Base-by-base conservation (phyloP, 2,113 vertebrate species). In the Cryptotis parvus region DNA sequence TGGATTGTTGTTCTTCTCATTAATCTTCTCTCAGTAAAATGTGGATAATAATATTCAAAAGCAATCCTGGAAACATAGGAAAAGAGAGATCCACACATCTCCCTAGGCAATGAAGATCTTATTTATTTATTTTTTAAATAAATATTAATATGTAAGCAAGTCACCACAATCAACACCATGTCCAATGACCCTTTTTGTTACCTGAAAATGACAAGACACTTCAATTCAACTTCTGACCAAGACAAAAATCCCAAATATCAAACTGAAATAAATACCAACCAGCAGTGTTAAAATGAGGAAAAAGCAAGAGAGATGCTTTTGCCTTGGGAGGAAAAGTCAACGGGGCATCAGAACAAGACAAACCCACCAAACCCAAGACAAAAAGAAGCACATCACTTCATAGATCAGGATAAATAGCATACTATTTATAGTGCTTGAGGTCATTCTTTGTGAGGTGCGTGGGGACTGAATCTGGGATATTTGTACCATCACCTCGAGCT, bases 231-330 rank as follows among this genome's bases (percentile, higher is more conserved):
- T 49, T 84, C 82, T 94, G 85, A 95, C 77, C 75, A 86, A 75
- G 93, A 96, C 91, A 95, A 96, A 97, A 98, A 94, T n/a, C 94
- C 94, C 92, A 95, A 94, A 96, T 69, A 90, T 55, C 49, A 92
- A 94, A 94, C 96, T 97, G 96, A 90, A 97, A 97, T 94, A 94
- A 96, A 96, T 97, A 95, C 95, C 96, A 94, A 92, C 92, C 49
- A 77, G 75, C 83, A 86, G 92, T 95, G 96, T 63, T 14, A 22
- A 76, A 79, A 85, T 1, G 4, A 20, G 65, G 49, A 27, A 52
- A 41, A 74, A 61, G 55, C 84, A 33, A 86, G 52, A 55, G 49
- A 95, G 55, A n/a, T 11, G n/a, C 12, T 68, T 61, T 68, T 61
- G 45, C 58, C 41, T 87, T 75, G 43, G 90, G 52, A 41, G 90